A percentile compares a stretch with the other conserved stretches of the same genome.
phyloP scores from a whole-genome alignment of 2,888 invertebrate genomes.

The Acleris holmiana region DNA sequence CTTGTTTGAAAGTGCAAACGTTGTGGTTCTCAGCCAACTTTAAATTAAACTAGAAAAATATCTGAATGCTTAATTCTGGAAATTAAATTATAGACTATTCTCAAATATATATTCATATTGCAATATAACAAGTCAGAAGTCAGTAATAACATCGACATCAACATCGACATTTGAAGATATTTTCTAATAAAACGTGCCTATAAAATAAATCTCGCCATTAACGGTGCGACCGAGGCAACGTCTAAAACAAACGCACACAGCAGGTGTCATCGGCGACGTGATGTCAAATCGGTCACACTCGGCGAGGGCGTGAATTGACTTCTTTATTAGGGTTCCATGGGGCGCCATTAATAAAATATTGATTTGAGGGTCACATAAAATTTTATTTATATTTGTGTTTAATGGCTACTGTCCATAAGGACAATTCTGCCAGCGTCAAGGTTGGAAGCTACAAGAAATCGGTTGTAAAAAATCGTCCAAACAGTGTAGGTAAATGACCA shows the following conservation, averaged over 20 bases:
- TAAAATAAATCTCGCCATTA: constrained; percentile 27
- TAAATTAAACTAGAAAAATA: not conserved
- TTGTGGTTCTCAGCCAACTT: no score
- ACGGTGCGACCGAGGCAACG: constrained; percentile 34
- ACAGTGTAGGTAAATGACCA: no score
- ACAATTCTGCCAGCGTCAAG: no score
- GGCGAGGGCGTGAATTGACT: constrained; percentile 55
- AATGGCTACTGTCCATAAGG: no score
- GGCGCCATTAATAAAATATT: constrained; percentile 6
- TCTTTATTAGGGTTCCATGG: constrained; percentile 58
- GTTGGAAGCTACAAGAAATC: no score
- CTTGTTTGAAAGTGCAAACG: no score
- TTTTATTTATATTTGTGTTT: no score
- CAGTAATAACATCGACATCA: not conserved
- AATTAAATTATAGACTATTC: constrained; percentile 10
- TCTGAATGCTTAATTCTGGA: not conserved
- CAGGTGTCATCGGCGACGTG: constrained; percentile 66
- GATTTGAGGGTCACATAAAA: constrained; percentile 11
- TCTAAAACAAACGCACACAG: constrained; percentile 62
- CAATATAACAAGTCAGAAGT: constrained; percentile 21
- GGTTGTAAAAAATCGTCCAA: no score
- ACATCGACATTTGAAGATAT: constrained; percentile 13
- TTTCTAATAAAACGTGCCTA: constrained; percentile 22
- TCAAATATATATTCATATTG: constrained; percentile 3
- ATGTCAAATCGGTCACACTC: constrained; percentile 67